Base-by-base conservation (phyloP, 1,140 invertebrate genomes). In the Zaprionus taronus region DNA sequence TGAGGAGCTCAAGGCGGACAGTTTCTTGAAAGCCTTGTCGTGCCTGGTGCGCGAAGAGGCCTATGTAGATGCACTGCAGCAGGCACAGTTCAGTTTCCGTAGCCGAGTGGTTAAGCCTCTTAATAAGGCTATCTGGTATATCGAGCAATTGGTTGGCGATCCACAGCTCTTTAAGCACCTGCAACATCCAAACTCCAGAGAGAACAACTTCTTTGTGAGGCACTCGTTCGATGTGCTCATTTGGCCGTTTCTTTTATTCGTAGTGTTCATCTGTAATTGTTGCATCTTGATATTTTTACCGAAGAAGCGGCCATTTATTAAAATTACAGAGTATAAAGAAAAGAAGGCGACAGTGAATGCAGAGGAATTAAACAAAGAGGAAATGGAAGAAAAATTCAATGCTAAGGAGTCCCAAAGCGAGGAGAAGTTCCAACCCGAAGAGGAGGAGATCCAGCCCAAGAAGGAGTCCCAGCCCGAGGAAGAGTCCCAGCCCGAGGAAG, bases 81-180 rank as follows among this genome's bases (percentile, higher is more conserved):
- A 73, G 41, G 71, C 81, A 1, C 94, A 95, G 3, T 71, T 80
- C 24, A 83, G 93, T 26, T 95, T 95, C 71, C 92, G 91, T 41
- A 94, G 95, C 72, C 92, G 94, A 22, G 94, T 93, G 0, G 65
- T 93, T 44, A 79, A 93, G 2, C 92, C 95, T 0, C 28, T 95
- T 41, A 94, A 95, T 26, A 92, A 93, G 6, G 94, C 95, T 2
- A 89, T 95, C 20, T 95, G 94, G 92, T 95, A 95, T 94, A 93
- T 94, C 1, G 95, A 95, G 80, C 95, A 95, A 66, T 92, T 95
- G 72, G 89, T 63, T 66, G 77, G 51, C 6, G 55, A 91, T 4
- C 85, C 89, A 0, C 5, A 51, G 0, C 90, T 93, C 2, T 77
- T 61, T 5, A 62, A 61, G 17, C 4, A 85, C 24, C 22, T 85